Evolutionary conservation across 2,113 vertebrate species (phyloP), one percentile per base, ranked within the genome.

Genomic region (Macrotis lagotis): DNA sequence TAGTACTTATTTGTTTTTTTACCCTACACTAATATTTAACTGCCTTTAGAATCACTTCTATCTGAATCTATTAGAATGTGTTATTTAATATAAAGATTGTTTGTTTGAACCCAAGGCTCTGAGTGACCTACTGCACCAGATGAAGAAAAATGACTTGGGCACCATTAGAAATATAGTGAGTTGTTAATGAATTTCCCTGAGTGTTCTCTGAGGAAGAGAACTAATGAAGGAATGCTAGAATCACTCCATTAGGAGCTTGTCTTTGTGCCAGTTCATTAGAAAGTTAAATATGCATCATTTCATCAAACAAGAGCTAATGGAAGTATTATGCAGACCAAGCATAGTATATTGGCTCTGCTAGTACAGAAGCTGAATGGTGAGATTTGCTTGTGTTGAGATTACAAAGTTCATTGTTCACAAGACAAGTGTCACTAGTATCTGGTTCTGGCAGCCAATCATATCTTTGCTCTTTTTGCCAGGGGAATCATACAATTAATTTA

Each of bases 271-370:
- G n/a, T 83, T 83, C 66, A 83, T 83, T 83, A 83, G n/a, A 83
- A 83, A 83, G 66, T n/a, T 83, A 83, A 83, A 83, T 83, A 83
- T 83, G n/a, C n/a, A 83, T 83, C 66, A 83, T 83, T 83, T 83
- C 66, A 44, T 83, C 66, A 44, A 44, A 44, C 19, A 83, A 44
- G n/a, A 83, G 66, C n/a, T 83, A 83, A 83, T 44, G 66, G 19
- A 83, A 83, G 66, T n/a, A 44, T 83, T 44, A 44, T 22, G 6
- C n/a, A 83, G 16, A 44, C n/a, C n/a, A 44, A 44, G 16, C 7
- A 44, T 8, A 22, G 16, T 19, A 44, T 83, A 83, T 83, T 83
- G 66, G 66, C 66, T 83, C 37, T 44, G 37, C 37, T 83, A 44
- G 66, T 44, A 83, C 66, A 83, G 44, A 83, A 44, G 16, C n/a